Base-by-base conservation (phyloP, 2,888 invertebrate species). In the Gnatocerus cornutus region DNA sequence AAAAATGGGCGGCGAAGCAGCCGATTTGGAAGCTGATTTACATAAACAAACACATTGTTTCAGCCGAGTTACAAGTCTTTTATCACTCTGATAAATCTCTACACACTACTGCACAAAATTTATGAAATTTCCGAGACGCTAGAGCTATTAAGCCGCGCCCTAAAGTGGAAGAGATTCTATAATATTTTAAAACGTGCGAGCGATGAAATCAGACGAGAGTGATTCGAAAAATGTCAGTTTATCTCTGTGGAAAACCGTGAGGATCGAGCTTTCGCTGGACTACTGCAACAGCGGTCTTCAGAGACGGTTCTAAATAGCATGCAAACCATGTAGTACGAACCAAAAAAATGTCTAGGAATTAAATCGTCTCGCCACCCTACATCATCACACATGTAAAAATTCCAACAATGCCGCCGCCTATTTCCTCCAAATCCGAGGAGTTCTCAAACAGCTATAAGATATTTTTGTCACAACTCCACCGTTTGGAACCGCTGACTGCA, bases 41-140 rank as follows among this genome's bases (percentile, higher is more conserved):
- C 61, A 61, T 61, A 48, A 61, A 48, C 61, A 50, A 61, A 61
- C 61, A 39, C 61, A 61, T 46, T 48, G 61, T 58, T 56, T 43
- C 58, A 29, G 41, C 13, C 41, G 55, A 56, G 37, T 50, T 61
- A 48, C 48, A 61, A 29, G 27, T 33, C 61, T 50, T 61, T 61
- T 61, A 61, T 61, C 61, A 39, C 48, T n/a, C 37, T 27, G 48
- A 33, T 48, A 50, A 12, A 61, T 61, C 61, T 37, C 61, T 59
- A 30, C 48, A 61, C 48, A 48, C 59, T 29, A 45, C 29, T 29
- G 59, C 59, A 59, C 61, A 50, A 37, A 50, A 61, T 61, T 61
- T 61, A 61, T 50, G 61, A 61, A 61, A 61, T 61, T 39, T 30
- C 56, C 13, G 12, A 61, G 39, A 59, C 48, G 29, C 39, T 9